A percentile compares a stretch with the other conserved stretches of the same genome.
These are phyloP conservation scores for Apocheima hispidaria DNA, from an alignment of 2,888 invertebrate genomes.

Conservation along the genomic window DNA sequence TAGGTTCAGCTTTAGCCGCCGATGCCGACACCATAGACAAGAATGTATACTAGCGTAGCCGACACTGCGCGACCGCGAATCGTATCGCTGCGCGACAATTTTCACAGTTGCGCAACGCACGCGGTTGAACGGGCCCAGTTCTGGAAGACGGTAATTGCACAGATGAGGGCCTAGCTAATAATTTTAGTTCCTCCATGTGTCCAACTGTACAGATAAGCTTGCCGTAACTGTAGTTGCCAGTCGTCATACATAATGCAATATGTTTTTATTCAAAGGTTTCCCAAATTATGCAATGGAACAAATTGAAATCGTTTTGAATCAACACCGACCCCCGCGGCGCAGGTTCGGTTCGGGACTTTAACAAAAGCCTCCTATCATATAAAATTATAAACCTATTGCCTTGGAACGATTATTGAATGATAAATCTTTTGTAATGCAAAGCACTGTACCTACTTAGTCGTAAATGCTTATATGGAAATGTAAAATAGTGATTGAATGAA, in stretches of 20 bases:
- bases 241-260: conserved; percentile 65
- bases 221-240: conserved; percentile 19
- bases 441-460: not conserved
- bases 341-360: conserved; percentile 51
- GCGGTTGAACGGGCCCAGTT: too few relatives aligned
- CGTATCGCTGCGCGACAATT: too few relatives aligned
- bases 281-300: conserved; percentile 77
- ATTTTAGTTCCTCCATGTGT: not conserved
- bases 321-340: conserved; percentile 69
- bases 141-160: too few relatives aligned
- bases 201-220: not conserved
- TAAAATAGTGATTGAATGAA: not conserved
- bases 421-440: conserved; percentile 44
- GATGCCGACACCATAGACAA: too few relatives aligned
- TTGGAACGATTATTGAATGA: conserved; percentile 53
- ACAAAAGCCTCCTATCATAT: conserved; percentile 53
- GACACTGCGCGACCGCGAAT: too few relatives aligned
- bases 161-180: too few relatives aligned
- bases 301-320: conserved; percentile 75
- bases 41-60: too few relatives aligned
- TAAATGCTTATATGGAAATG: not conserved
- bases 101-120: too few relatives aligned
- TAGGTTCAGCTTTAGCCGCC: too few relatives aligned
- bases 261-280: conserved; percentile 70
- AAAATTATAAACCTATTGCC: conserved; percentile 52